Evolutionary conservation across 2,888 invertebrate species (phyloP).

Genomic region (Ophraella communa): DNA sequence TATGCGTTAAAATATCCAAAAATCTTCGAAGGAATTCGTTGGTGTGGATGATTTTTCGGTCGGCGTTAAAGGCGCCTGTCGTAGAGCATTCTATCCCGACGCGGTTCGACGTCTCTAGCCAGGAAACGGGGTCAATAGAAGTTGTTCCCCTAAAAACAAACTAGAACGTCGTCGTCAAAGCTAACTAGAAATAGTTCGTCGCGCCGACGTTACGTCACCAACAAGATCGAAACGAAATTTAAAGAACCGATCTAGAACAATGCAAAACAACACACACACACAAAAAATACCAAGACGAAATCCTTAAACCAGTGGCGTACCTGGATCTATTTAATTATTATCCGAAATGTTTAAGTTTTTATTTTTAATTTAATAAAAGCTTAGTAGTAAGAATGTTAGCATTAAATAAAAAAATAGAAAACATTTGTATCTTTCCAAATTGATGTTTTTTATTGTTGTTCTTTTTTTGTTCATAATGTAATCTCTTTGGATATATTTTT

Average conservation of each 20-base stretch:
- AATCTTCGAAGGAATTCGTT: too few relatives aligned
- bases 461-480: too few relatives aligned
- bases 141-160: constrained; percentile 54
- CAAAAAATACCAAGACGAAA: constrained; percentile 26
- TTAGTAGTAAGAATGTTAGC: too few relatives aligned
- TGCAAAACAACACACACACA: constrained; percentile 46
- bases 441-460: too few relatives aligned
- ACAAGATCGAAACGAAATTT: not conserved
- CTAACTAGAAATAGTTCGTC: constrained; percentile 54
- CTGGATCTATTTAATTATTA: not conserved
- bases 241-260: constrained; percentile 35
- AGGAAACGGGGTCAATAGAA: constrained; percentile 51
- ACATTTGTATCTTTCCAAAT: too few relatives aligned
- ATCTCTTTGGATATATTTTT: too few relatives aligned
- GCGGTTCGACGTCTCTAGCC: constrained; percentile 7
- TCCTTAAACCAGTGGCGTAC: not conserved
- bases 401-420: too few relatives aligned
- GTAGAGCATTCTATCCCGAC: not conserved
- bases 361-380: not conserved
- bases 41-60: not conserved
- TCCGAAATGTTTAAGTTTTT: not conserved
- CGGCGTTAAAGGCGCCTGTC: not conserved
- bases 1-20: too few relatives aligned
- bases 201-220: constrained; percentile 57
- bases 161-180: constrained; percentile 37